Base-by-base conservation (phyloP, 2,797 vertebrate genomes). In the Gila robusta region DNA sequence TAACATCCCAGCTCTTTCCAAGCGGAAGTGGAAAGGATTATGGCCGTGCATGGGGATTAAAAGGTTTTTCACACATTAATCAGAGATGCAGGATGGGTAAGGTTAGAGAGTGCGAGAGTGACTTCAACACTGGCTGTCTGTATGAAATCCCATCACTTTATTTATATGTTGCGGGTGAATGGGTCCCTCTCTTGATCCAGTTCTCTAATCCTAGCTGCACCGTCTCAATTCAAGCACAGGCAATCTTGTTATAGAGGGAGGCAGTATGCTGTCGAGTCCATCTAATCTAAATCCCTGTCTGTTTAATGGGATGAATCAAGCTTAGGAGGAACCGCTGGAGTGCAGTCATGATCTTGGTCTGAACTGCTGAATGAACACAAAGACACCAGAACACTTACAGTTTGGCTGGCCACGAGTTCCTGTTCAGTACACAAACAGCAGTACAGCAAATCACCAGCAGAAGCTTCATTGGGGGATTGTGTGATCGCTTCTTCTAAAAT, bases 271-370 rank as follows among this genome's bases (percentile, higher is more conserved):
- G 83, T 82, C 39, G 35, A 54, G 71, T 78, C n/a, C 19, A 76
- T 79, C 74, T 88, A 82, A 79, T 82, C 83, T 67, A 79, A 79
- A 86, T 86, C 80, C 76, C 64, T 80, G 80, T 49, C 69, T 86
- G 62, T 86, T 83, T 86, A 86, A 86, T 73, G 64, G 81, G 87
- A 86, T 83, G 80, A 86, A 69, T 74, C 70, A 76, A 83, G 70
- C 16, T 86, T 80, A 72, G 56, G 49, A 82, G 39, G 47, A 73
- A 69, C 49, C 14, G 56, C 23, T 21, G 64, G 66, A 78, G 86
- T 44, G 66, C 81, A 69, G 76, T 84, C 47, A 82, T 47, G 62
- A 81, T 79, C 64, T 67, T 39, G 35, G 16, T 62, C 52, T 6
- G 11, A 54, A n/a, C 39, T 39, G 79, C 54, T 72, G 73, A 73